Evolutionary conservation across 2,888 invertebrate genomes (phyloP).

Genomic region (Tridacna gigas): DNA sequence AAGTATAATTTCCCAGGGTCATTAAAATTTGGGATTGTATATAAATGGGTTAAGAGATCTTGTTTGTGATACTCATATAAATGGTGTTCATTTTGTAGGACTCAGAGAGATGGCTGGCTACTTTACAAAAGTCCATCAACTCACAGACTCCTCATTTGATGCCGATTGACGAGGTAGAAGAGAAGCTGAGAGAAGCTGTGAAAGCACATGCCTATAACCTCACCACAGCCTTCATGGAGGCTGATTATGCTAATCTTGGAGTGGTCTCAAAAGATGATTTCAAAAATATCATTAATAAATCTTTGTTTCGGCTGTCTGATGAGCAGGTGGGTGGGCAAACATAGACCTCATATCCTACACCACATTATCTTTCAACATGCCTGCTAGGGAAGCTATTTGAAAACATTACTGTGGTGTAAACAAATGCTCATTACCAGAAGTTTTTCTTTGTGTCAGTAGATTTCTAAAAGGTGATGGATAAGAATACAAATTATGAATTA

Average conservation of each 20-base stretch:
- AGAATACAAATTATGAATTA: no score
- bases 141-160: slow-evolving; percentile 66
- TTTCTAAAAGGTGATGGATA: no score
- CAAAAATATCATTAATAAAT: slow-evolving; percentile 73
- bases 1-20: no score
- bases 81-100: slow-evolving; percentile 61
- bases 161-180: slow-evolving; percentile 75
- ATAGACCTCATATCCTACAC: neutral
- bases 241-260: slow-evolving; percentile 82
- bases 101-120: slow-evolving; percentile 74
- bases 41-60: no score
- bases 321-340: slow-evolving; percentile 76
- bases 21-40: no score
- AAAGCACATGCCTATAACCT: slow-evolving; percentile 74
- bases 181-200: slow-evolving; percentile 78
- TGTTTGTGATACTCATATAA: no score
- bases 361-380: no score
- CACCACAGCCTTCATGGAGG: slow-evolving; percentile 74
- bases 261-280: slow-evolving; percentile 78
- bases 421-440: no score
- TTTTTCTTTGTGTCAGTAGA: no score
- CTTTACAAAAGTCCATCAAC: slow-evolving; percentile 68
- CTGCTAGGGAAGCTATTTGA: no score
- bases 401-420: no score
- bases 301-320: slow-evolving; percentile 76